Evolutionary conservation across 92 coral and sea anemone species (phyloP), one percentile per base, ranked within the genome.

Genomic region (Desmophyllum pertusum): DNA sequence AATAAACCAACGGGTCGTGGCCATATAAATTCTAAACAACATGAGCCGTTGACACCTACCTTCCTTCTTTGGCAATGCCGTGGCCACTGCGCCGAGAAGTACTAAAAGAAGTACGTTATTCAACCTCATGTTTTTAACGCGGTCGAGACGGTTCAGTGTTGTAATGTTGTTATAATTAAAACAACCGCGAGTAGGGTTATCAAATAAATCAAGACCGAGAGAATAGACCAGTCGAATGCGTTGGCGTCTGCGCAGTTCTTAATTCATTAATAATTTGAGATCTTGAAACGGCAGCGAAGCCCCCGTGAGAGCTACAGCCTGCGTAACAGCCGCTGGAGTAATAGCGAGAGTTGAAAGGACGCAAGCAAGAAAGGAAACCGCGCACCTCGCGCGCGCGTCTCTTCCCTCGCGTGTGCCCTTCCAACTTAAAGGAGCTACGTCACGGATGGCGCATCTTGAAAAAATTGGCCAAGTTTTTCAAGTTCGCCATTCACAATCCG

Each of bases 51-150:
- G 10, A 2, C 39, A 40, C 86, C 0, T 55, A 82, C 86, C 86
- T 41, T 82, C 66, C 61, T 82, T 80, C 84, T 48, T 82, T 55
- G 72, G 70, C 38, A 41, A 23, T 6, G 79, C 65, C 21, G 42
- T 5, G 23, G 50, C 63, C 69, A 55, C 62, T 55, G 57, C 38
- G 0, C 21, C 39, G 15, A 82, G 57, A 18, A 82, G 42, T 29
- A 72, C 42, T 40, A 82, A 38, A 9, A 72, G 43, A 27, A 57
- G 33, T 11, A 39, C 31, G n/a, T 36, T 21, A 42, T 42, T 30
- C 30, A 35, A 9, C 70, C 36, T 82, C 86, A 82, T 82, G 8
- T 65, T 70, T 46, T n/a, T 25, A 66, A 59, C 68, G 36, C 52
- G 21, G 21, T 6, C 73, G 61, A 79, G 11, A n/a, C 46, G 46